Percentiles rank a stretch among this genome's conserved stretches.
phyloP scores from a whole-genome alignment of 2,113 vertebrate species.

The Mustela nigripes region DNA sequence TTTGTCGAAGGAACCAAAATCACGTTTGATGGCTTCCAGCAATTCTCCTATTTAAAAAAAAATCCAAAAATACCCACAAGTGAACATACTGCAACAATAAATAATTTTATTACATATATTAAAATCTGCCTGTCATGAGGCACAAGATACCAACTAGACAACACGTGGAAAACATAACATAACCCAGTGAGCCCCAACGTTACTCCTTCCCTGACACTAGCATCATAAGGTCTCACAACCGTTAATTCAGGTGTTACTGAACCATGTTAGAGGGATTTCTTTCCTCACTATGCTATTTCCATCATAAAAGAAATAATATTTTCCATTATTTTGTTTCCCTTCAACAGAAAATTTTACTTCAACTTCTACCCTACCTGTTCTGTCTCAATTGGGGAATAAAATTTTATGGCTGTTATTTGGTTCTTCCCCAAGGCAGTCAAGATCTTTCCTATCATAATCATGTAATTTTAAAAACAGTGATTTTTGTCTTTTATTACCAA shows the following conservation, averaged over 20 bases:
- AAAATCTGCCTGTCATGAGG: neutral
- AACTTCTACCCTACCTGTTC: neutral
- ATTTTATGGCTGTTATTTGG: neutral
- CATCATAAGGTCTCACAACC: neutral
- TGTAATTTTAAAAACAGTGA: neutral
- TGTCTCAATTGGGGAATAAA: neutral
- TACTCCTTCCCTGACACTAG: neutral
- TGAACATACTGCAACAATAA: neutral
- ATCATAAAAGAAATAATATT: neutral
- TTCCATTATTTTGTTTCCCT: neutral
- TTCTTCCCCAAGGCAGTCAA: neutral
- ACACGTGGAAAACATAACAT: rapidly evolving
- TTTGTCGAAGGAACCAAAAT: constrained; percentile 96
- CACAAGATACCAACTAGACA: neutral
- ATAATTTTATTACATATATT: neutral
- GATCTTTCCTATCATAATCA: neutral
- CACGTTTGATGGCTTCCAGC: constrained; percentile 95
- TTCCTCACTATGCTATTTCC: neutral
- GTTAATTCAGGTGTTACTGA: neutral
- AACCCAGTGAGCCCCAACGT: rapidly evolving
- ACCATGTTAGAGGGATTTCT: neutral
- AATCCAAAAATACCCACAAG: neutral
- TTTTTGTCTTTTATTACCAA: neutral
- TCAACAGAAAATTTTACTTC: neutral
- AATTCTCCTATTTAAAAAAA: constrained; percentile 91